Base-by-base conservation (phyloP, 2,113 vertebrate species). In the Phocoena phocoena region DNA sequence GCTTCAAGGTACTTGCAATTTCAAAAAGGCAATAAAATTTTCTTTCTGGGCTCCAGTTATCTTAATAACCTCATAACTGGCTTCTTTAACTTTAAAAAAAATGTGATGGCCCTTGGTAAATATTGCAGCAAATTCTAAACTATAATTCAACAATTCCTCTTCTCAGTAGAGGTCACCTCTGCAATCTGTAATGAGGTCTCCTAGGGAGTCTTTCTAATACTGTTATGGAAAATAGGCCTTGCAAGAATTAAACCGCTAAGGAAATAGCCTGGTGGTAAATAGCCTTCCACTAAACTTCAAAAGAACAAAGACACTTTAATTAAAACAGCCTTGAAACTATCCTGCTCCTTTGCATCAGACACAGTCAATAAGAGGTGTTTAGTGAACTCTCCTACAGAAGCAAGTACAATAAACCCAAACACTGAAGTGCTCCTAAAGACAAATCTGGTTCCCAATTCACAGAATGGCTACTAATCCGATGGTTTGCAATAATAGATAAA, bases 201-300 rank as follows among this genome's bases (percentile, higher is more conserved):
- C 55, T 12, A 73, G 23, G 55, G 23, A 84, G 58, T 70, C 77
- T 77, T 96, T 80, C 84, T 33, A 87, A 28, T 25, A n/a, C 62
- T 18, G 12, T 81, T 92, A 80, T 68, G 87, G 87, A 93, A 96
- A 96, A 95, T 70, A 91, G 62, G 31, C 68, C 93, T 95, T 87
- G 79, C 47, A 92, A 88, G 81, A 79, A 63, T 79, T 41, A 86
- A 33, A 95, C 89, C 8, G 1, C 77, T 92, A 8, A 80, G 77
- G 36, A 89, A 96, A 96, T 44, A 73, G 25, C 50, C 33, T 95
- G 4, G 0, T 60, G 38, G 50, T 94, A 83, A 94, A 65, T 4
- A 38, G 65, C 44, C 62, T 68, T 68, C 71, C 65, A 95, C 18
- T 76, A 13, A 90, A 85, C 77, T 83, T 92, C 53, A 62, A 94